A percentile compares a stretch with the other conserved stretches of the same genome.
Conservation (phyloP, 35 echinoderm and acorn worm genomes). For the Apostichopus japonicus region DNA sequence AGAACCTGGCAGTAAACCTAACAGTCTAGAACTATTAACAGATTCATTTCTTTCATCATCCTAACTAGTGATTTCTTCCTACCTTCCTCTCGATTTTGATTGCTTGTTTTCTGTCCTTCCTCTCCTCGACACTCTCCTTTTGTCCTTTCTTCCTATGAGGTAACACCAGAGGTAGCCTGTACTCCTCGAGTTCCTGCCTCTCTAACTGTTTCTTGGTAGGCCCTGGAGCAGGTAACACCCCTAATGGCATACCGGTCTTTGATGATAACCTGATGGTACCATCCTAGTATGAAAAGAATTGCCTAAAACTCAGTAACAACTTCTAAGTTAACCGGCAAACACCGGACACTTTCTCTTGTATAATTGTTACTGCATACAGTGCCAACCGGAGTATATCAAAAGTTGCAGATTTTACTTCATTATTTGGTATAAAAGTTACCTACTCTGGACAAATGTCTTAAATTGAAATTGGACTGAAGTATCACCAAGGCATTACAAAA, state of each 20-base stretch:
- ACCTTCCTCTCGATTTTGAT: constrained; percentile 88
- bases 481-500: too few relatives aligned
- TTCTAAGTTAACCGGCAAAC: too few relatives aligned
- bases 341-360: too few relatives aligned
- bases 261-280: constrained; percentile 79
- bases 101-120: constrained; percentile 73
- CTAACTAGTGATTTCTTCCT: neutral
- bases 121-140: constrained; percentile 83
- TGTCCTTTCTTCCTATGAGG: constrained; percentile 68
- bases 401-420: too few relatives aligned
- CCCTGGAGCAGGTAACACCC: constrained; percentile 69
- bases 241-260: constrained; percentile 89
- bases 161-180: constrained; percentile 20
- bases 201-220: constrained; percentile 84
- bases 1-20: too few relatives aligned
- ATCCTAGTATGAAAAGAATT: neutral
- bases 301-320: too few relatives aligned
- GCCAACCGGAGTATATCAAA: too few relatives aligned
- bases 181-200: constrained; percentile 72
- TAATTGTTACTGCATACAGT: too few relatives aligned
- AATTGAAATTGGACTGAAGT: too few relatives aligned
- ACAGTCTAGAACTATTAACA: neutral
- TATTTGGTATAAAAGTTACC: too few relatives aligned
- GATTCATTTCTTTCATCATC: too few relatives aligned
- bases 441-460: too few relatives aligned